phyloP scores from a whole-genome alignment of 1,140 invertebrate species.

The Armadillidium nasatum region DNA sequence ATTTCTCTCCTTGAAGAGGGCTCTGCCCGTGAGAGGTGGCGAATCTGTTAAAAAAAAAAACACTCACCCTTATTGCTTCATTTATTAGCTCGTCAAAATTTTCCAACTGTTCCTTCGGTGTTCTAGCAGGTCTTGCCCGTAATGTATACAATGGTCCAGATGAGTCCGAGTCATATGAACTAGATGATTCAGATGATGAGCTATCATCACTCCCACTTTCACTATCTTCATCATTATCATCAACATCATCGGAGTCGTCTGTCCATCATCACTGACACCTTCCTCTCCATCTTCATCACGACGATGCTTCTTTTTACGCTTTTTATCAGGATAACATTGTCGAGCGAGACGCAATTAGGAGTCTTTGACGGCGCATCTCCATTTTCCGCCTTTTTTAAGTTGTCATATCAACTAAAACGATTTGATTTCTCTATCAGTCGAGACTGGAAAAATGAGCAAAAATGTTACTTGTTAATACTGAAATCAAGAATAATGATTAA shows the following conservation, averaged over 20 bases:
- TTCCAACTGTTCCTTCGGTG: slow-evolving; percentile 78
- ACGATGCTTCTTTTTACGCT: slow-evolving; percentile 36
- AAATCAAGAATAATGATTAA: too few relatives aligned
- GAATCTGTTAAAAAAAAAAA: too few relatives aligned
- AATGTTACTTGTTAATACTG: too few relatives aligned
- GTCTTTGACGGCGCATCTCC: slow-evolving; percentile 64
- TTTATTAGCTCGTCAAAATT: slow-evolving; percentile 92
- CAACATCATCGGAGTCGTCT: neutral
- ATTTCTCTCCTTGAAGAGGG: too few relatives aligned
- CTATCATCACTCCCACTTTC: slow-evolving; percentile 52
- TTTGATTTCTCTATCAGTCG: slow-evolving; percentile 66
- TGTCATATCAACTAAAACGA: slow-evolving; percentile 54
- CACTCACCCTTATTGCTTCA: slow-evolving; percentile 75
- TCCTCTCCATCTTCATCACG: slow-evolving; percentile 53
- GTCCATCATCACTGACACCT: slow-evolving; percentile 52
- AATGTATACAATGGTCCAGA: slow-evolving; percentile 73
- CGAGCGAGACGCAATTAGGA: slow-evolving; percentile 69
- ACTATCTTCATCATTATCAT: slow-evolving; percentile 52
- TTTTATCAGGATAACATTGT: slow-evolving; percentile 61
- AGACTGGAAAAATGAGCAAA: slow-evolving; percentile 52
- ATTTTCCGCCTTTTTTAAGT: slow-evolving; percentile 56
- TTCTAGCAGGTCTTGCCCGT: slow-evolving; percentile 64
- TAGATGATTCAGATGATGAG: slow-evolving; percentile 58
- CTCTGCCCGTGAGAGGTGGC: too few relatives aligned
- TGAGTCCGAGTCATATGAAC: slow-evolving; percentile 46